These are phyloP conservation scores for Standfussiana lucernea DNA, from an alignment of 2,888 invertebrate genomes.

Conservation along the genomic window DNA sequence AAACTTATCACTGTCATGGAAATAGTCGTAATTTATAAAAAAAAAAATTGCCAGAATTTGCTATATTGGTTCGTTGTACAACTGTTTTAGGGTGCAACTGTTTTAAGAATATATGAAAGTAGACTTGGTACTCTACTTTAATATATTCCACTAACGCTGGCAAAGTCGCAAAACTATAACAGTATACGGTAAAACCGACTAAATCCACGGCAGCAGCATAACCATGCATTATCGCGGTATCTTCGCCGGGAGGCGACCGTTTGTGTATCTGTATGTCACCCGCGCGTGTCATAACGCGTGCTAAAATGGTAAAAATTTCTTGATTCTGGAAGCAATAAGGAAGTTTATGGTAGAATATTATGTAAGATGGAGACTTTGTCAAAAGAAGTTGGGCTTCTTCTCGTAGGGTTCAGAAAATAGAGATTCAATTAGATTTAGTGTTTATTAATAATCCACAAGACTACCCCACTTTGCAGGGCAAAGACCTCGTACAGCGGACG, in stretches of 20 bases:
- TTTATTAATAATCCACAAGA: not conserved
- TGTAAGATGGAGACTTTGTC: not conserved
- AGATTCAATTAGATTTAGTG: not conserved
- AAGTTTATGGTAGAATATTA: not conserved
- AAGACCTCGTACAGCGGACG: not conserved
- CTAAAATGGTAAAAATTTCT: not conserved
- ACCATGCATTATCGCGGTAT: slow-evolving; percentile 39
- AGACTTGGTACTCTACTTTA: too few species aligned
- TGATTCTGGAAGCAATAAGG: not conserved
- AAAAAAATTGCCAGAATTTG: not conserved
- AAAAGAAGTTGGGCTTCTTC: too few species aligned
- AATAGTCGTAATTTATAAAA: not conserved
- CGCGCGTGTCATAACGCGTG: not conserved
- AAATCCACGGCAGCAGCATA: slow-evolving; percentile 25
- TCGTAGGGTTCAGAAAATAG: not conserved
- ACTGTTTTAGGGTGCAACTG: not conserved
- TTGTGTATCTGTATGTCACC: slow-evolving; percentile 29
- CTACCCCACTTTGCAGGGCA: too few species aligned
- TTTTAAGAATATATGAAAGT: not conserved
- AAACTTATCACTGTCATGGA: not conserved
- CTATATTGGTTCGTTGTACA: not conserved
- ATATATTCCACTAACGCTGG: too few species aligned
- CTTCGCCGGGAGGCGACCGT: slow-evolving; percentile 25
- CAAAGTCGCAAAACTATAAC: slow-evolving; percentile 1
- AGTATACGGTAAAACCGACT: slow-evolving; percentile 8